A percentile compares a stretch with the other conserved stretches of the same genome.
Conservation (phyloP, 2,113 vertebrate genomes). For the Regulus satrapa region DNA sequence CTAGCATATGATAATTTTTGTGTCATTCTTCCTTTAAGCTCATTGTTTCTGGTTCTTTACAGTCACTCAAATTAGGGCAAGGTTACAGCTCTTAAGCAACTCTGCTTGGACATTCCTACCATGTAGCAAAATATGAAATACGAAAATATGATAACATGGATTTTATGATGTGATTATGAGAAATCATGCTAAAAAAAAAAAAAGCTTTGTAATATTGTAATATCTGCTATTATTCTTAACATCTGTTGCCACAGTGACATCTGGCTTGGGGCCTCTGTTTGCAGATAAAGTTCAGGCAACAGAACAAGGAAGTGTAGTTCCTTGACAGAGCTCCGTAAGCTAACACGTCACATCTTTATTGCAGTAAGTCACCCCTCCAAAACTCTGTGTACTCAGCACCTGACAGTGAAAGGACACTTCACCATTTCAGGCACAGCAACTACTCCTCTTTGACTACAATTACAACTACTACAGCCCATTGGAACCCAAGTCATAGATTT, state of each 20-base stretch:
- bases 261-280: not conserved
- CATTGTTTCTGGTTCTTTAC: not conserved
- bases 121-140: not conserved
- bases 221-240: not conserved
- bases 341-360: not conserved
- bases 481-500: not conserved
- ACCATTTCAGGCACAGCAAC: not conserved
- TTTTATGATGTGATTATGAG: not conserved
- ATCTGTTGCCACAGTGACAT: not conserved
- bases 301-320: constrained; percentile 28
- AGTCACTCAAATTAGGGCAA: not conserved
- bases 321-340: not conserved
- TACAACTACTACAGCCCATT: not conserved
- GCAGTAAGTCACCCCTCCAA: not conserved
- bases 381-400: not conserved
- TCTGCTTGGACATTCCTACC: not conserved
- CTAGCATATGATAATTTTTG: not conserved
- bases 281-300: not conserved
- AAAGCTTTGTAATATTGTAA: not conserved
- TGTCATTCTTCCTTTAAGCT: not conserved
- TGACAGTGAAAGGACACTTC: not conserved
- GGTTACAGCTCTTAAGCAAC: not conserved
- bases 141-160: not conserved
- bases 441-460: not conserved
- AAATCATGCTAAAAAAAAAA: not conserved